Evolutionary conservation across 2,888 invertebrate species (phyloP), one percentile per base, ranked within the genome.

Genomic region (Empis livida): DNA sequence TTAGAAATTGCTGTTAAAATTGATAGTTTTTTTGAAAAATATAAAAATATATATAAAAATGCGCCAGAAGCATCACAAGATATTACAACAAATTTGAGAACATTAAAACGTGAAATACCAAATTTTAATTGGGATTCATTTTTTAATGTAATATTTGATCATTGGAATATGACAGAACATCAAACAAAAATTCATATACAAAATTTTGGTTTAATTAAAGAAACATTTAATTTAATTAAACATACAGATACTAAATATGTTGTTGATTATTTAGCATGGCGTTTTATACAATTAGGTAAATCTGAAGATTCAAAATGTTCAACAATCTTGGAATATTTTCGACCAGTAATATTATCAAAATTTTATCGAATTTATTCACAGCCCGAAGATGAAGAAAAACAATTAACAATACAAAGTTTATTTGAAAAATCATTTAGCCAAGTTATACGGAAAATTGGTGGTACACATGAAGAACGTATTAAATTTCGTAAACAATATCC

Each of bases 401-500:
- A 41, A 27, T 23, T 41, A n/a, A 11, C 20, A 14, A 14, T 41
- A 20, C 20, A 41, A 14, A 23, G 14, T 20, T 14, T 41, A 14
- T 41, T 41, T 27, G 41, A 41, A n/a, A 41, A 41, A 41, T 41
- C 41, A 41, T 41, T 41, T 27, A 13, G 23, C 9, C 41, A 41
- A 14, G 41, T 41, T 4, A 41, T 41, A 10, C 13, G 20, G n/a
- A 10, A 17, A 10, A 41, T 41, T 27, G 41, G 41, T 27, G 41
- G 41, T 23, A 27, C 41, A 23, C 41, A 41, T 41, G 41, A 41
- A 27, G 41, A 41, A 27, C 20, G 23, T 20, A 41, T 41, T 14
- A 41, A 41, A 27, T 41, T 41, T 41, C 41, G 41, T 20, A 41
- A 41, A 41, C 41, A 41, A 41, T 41, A 20, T 41, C 41, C 41